phyloP scores from a whole-genome alignment of 1,140 invertebrate species.

The Procambarus virginalis region DNA sequence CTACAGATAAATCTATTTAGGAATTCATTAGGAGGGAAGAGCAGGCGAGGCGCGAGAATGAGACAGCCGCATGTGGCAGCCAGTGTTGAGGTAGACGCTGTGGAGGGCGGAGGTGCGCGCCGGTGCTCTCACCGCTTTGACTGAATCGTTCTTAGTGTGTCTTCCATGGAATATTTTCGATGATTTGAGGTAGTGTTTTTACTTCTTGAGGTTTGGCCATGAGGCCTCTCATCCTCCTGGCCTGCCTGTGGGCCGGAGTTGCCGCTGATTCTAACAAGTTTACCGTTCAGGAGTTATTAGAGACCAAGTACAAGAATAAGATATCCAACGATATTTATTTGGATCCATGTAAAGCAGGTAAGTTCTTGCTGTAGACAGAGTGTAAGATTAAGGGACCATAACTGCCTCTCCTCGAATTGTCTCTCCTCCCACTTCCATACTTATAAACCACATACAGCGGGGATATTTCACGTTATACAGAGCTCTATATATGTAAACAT shows the following conservation, averaged over 20 bases:
- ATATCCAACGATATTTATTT: constrained; percentile 29
- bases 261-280: background rate
- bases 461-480: background rate
- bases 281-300: constrained; percentile 20
- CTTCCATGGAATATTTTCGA: constrained; percentile 30
- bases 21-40: constrained; percentile 31
- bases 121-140: constrained; percentile 17
- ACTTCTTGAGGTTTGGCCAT: background rate
- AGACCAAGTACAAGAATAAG: constrained; percentile 6
- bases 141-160: background rate
- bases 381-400: too few species aligned
- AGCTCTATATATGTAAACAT: too few species aligned
- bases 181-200: constrained; percentile 21
- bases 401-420: too few species aligned
- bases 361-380: too few species aligned
- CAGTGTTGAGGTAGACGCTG: constrained; percentile 27
- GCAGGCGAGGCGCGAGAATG: constrained; percentile 1
- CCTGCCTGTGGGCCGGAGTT: constrained; percentile 8
- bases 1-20: constrained; percentile 16
- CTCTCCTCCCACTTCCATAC: background rate
- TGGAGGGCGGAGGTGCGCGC: constrained; percentile 20
- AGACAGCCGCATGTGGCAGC: background rate
- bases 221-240: constrained; percentile 16
- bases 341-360: constrained; percentile 29
- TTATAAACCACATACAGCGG: background rate